Conservation (phyloP, 2,797 vertebrate genomes). For the Sebastes nivosus region DNA sequence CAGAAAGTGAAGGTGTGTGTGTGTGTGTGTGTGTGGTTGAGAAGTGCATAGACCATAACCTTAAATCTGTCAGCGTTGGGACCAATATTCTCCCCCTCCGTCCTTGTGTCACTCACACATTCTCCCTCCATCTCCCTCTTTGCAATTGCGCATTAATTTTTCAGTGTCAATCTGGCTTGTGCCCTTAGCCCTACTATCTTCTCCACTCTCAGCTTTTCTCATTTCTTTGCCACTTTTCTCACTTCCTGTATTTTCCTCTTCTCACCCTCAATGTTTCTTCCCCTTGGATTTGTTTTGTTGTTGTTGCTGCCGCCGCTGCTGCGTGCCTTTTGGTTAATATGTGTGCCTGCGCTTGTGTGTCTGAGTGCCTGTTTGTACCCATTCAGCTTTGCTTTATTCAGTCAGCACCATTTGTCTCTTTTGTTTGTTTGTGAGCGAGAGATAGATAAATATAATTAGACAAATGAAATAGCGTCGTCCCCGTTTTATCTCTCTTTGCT, state of each 20-base stretch:
- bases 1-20: slow-evolving; percentile 36
- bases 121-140: slow-evolving; percentile 66
- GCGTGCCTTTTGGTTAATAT: slow-evolving; percentile 49
- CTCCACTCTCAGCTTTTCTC: slow-evolving; percentile 50
- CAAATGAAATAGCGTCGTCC: slow-evolving; percentile 77
- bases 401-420: slow-evolving; percentile 71
- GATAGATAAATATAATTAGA: slow-evolving; percentile 83
- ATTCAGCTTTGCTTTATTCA: slow-evolving; percentile 59
- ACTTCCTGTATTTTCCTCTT: slow-evolving; percentile 47
- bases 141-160: slow-evolving; percentile 83
- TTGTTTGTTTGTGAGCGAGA: slow-evolving; percentile 72
- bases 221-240: slow-evolving; percentile 51
- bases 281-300: slow-evolving; percentile 43
- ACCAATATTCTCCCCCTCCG: slow-evolving; percentile 61
- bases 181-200: slow-evolving; percentile 72
- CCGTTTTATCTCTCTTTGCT: slow-evolving; percentile 71
- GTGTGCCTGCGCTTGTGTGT: slow-evolving; percentile 33
- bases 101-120: slow-evolving; percentile 70
- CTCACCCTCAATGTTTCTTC: slow-evolving; percentile 26
- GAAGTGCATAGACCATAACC: slow-evolving; percentile 64
- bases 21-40: slow-evolving; percentile 30
- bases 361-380: slow-evolving; percentile 35
- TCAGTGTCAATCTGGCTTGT: slow-evolving; percentile 83
- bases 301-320: background rate
- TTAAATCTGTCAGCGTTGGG: slow-evolving; percentile 73